Evolutionary conservation across 2,113 vertebrate species (phyloP).

Genomic region (Uria lomvia): DNA sequence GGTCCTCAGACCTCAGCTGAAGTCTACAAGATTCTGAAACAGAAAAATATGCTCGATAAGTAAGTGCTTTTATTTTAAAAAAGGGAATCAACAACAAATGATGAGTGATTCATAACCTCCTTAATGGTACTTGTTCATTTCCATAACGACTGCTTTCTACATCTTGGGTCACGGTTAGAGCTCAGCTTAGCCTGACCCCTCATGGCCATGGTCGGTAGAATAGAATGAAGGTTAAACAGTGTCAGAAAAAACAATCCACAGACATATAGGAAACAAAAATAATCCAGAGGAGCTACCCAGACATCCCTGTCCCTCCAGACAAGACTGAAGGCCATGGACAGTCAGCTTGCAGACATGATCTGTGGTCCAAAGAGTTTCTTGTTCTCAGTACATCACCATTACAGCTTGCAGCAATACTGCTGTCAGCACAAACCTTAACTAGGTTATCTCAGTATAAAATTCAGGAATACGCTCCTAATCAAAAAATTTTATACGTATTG

Average conservation of each 20-base stretch:
- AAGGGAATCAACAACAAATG: neutral
- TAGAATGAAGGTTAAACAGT: neutral
- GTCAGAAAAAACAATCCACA: neutral
- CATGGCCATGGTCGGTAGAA: neutral
- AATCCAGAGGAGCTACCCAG: neutral
- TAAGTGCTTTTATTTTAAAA: constrained; percentile 45
- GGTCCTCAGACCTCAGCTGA: constrained; percentile 80
- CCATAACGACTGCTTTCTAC: neutral
- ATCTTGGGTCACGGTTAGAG: neutral
- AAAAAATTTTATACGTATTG: neutral
- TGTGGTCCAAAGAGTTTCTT: neutral
- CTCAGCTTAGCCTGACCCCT: neutral
- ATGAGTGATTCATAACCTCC: neutral
- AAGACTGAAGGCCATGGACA: neutral
- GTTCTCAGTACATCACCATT: neutral
- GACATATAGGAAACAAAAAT: neutral
- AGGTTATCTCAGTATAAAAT: neutral
- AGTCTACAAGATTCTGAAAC: constrained; percentile 73
- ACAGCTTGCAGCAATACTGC: neutral
- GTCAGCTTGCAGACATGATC: neutral
- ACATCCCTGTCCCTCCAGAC: neutral
- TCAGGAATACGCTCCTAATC: neutral
- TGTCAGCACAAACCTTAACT: neutral
- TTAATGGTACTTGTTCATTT: neutral
- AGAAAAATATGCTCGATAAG: constrained; percentile 64